These are phyloP conservation scores for Amblyopsis rosae DNA, from an alignment of 2,113 vertebrate species.

Conservation along the genomic window DNA sequence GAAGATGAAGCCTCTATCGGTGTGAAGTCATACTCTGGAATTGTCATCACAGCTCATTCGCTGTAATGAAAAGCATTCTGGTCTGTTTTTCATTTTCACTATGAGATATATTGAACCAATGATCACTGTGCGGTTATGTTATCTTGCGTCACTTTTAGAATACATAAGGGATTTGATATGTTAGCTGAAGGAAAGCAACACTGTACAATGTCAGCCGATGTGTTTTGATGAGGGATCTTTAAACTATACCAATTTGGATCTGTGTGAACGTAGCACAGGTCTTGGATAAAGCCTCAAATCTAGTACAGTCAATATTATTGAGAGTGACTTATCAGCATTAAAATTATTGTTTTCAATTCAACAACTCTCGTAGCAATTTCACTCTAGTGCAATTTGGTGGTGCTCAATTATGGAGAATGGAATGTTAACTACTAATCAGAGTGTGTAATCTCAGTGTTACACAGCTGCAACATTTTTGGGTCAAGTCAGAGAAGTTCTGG, in stretches of 20 bases:
- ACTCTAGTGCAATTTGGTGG: constrained; percentile 8
- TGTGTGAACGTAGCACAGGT: not conserved
- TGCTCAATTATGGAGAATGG: constrained; percentile 3
- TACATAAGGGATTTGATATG: not conserved
- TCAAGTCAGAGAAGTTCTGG: too few species aligned
- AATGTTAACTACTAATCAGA: too few species aligned
- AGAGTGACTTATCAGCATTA: not conserved
- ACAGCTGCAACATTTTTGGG: too few species aligned
- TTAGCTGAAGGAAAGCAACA: not conserved
- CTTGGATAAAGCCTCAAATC: constrained; percentile 1
- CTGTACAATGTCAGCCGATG: not conserved
- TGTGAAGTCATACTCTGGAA: constrained; percentile 46
- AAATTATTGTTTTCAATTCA: constrained; percentile 4
- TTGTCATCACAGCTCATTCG: constrained; percentile 13
- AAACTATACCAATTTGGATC: not conserved
- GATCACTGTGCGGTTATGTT: not conserved
- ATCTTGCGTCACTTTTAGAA: not conserved
- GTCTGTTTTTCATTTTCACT: constrained; percentile 53
- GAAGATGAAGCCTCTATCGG: constrained; percentile 36
- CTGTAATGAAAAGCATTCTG: constrained; percentile 28
- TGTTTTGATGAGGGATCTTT: not conserved
- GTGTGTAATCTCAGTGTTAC: not conserved
- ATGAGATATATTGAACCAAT: constrained; percentile 14
- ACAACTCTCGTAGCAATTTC: constrained; percentile 21
- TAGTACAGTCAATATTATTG: not conserved